Conservation (phyloP, 2,888 invertebrate species). For the Spodoptera exigua region DNA sequence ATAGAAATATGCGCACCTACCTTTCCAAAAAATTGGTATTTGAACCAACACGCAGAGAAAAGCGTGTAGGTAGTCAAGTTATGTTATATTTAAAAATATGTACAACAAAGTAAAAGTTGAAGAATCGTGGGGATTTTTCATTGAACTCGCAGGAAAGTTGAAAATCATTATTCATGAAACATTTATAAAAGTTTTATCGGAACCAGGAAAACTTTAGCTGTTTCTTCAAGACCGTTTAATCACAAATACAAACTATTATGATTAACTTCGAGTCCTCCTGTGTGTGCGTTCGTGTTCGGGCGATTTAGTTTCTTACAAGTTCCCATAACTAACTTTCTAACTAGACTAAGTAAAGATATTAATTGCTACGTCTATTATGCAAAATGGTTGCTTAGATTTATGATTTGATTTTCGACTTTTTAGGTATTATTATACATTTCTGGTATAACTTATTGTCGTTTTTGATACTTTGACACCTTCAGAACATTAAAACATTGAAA, state of each 20-base stretch:
- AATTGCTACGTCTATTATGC: slow-evolving; percentile 1
- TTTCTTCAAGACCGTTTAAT: slow-evolving; percentile 33
- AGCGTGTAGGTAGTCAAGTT: too few species aligned
- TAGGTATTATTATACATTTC: neutral
- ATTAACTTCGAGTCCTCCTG: slow-evolving; percentile 34
- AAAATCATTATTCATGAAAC: slow-evolving; percentile 33
- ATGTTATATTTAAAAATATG: too few species aligned
- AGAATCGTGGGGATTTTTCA: neutral
- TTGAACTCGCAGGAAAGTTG: slow-evolving; percentile 5
- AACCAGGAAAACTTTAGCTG: slow-evolving; percentile 22
- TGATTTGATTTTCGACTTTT: neutral
- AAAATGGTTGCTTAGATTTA: neutral
- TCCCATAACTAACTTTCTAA: slow-evolving; percentile 26
- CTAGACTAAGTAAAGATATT: slow-evolving; percentile 12
- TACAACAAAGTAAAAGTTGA: too few species aligned
- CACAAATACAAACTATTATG: slow-evolving; percentile 48
- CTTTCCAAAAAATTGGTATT: too few species aligned
- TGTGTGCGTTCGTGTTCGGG: slow-evolving; percentile 40
- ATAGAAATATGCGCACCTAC: too few species aligned
- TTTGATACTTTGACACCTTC: too few species aligned
- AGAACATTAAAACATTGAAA: too few species aligned
- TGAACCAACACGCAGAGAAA: too few species aligned
- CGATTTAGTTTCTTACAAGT: slow-evolving; percentile 43
- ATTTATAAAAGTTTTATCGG: slow-evolving; percentile 17
- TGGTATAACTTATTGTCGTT: neutral